Percentiles rank a stretch among this genome's conserved stretches.
Conservation (phyloP, 2,797 vertebrate species). For the Pseudochirops cupreus region DNA sequence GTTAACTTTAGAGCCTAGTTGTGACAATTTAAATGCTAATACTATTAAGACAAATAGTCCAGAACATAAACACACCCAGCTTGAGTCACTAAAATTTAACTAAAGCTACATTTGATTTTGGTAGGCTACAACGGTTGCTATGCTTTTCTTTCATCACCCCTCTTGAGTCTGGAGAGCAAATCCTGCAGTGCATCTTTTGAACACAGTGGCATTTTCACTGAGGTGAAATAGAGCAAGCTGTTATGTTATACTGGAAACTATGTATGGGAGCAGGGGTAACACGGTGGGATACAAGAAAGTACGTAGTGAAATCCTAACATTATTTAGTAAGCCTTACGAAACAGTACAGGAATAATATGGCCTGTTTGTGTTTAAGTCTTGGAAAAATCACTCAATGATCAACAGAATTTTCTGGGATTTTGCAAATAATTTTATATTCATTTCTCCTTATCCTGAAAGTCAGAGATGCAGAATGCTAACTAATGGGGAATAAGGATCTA, state of each 20-base stretch:
- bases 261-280: conserved; percentile 20
- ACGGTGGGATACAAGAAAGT: conserved; percentile 12
- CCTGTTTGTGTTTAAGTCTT: not conserved
- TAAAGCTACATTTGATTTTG: conserved; percentile 60
- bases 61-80: conserved; percentile 66
- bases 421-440: conserved; percentile 38
- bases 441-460: conserved; percentile 23
- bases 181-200: conserved; percentile 35
- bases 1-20: conserved; percentile 19
- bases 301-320: not conserved
- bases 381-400: conserved; percentile 22
- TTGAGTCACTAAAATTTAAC: conserved; percentile 71
- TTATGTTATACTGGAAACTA: not conserved
- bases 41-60: conserved; percentile 66
- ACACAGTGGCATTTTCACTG: conserved; percentile 46
- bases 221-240: conserved; percentile 14
- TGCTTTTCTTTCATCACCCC: not conserved
- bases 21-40: conserved; percentile 26
- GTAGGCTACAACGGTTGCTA: conserved; percentile 48
- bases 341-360: not conserved
- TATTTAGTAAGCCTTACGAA: not conserved
- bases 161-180: conserved; percentile 64
- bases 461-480: conserved; percentile 32
- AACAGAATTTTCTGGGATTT: conserved; percentile 44
- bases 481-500: conserved; percentile 35